phyloP scores from a whole-genome alignment of 2,113 vertebrate genomes.

The Ciconia stormi region DNA sequence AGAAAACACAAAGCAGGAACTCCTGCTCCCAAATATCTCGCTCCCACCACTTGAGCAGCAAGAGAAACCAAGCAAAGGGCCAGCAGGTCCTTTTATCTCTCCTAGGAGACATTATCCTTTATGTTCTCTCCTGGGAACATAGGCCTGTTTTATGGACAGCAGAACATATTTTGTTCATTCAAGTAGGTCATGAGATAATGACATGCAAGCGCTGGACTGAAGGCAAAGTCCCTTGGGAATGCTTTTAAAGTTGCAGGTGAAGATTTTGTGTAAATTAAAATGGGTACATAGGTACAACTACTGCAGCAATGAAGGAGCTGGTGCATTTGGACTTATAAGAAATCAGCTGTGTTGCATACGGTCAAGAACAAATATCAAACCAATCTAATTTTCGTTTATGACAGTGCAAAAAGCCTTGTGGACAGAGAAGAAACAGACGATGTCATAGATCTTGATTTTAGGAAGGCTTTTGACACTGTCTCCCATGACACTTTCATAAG shows the following conservation, averaged over 20 bases:
- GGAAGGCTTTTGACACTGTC: not conserved
- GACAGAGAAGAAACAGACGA: constrained; percentile 20
- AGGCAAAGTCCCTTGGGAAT: not conserved
- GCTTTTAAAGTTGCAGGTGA: not conserved
- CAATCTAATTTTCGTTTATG: constrained; percentile 37
- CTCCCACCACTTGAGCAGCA: not conserved
- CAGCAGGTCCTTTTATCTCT: not conserved
- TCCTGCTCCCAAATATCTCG: not conserved
- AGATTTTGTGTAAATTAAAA: not conserved
- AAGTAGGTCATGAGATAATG: not conserved
- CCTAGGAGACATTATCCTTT: not conserved
- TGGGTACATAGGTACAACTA: not conserved
- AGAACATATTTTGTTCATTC: not conserved
- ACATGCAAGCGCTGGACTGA: not conserved
- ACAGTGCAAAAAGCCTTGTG: constrained; percentile 28
- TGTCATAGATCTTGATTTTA: constrained; percentile 44
- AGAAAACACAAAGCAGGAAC: not conserved
- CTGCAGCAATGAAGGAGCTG: not conserved
- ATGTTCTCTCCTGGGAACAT: not conserved
- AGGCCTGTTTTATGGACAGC: not conserved
- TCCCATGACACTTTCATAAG: constrained; percentile 2
- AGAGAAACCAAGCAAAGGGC: not conserved
- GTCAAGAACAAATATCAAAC: constrained; percentile 36
- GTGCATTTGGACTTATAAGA: not conserved
- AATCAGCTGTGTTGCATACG: not conserved